Evolutionary conservation across 2,888 invertebrate species (phyloP), one percentile per base, ranked within the genome.

Genomic region (Rhorus exstirpatorius): DNA sequence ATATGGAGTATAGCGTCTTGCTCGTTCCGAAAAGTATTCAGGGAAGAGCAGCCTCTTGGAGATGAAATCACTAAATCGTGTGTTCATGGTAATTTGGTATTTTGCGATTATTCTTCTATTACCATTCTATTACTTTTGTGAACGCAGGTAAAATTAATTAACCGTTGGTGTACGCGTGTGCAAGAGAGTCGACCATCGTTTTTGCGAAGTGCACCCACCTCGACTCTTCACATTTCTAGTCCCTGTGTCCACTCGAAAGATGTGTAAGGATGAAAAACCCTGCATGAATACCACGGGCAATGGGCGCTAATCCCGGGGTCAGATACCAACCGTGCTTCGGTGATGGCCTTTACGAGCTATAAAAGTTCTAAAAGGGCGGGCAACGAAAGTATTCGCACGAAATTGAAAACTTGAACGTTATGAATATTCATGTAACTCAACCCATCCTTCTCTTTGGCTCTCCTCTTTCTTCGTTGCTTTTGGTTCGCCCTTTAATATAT

Each of bases 361-460:
- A 91, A 92, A 92, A 90, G 88, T 86, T 88, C 86, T 88, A 86
- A 90, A 90, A 90, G 88, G 88, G 84, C 58, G 63, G 80, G 81
- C 85, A 87, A 85, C 85, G 87, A 90, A 91, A 92, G 90, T 91
- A 90, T 91, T 92, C 88, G 88, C 87, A 84, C 89, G 88, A 92
- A 91, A 92, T 91, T 91, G 91, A 92, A 91, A 91, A 91, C 89
- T 92, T 89, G 88, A 87, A 89, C 88, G 88, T 79, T 87, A 91
- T 91, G 89, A 89, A 92, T 91, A 92, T 92, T 92, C 91, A 92
- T 91, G 87, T 81, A 81, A 75, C 79, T 76, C 75, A 71, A 71
- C 49, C 65, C 46, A 41, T 26, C 31, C 26, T 12, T 65, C 31
- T 31, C 24, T 4, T 7, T 2, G 58, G 12, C 38, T 19, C 24